Evolutionary conservation across 2,113 vertebrate genomes (phyloP).

Genomic region (Chrysemys picta): DNA sequence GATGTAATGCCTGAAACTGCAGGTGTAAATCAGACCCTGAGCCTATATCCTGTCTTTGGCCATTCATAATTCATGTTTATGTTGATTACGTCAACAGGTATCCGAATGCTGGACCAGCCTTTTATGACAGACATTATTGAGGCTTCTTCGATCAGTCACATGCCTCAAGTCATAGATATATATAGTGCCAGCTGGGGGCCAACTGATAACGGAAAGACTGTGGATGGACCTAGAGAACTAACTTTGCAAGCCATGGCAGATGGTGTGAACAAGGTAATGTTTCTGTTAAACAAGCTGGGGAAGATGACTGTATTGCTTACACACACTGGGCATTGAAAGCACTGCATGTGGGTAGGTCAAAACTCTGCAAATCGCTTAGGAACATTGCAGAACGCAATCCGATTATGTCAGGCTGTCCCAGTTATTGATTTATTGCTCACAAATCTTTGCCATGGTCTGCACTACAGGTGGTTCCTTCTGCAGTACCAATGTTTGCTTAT

Average conservation of each 20-base stretch:
- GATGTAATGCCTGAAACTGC: not conserved
- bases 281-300: not conserved
- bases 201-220: slow-evolving; percentile 97
- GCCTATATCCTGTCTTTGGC: not conserved
- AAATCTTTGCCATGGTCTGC: not conserved
- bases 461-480: not conserved
- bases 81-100: slow-evolving; percentile 80
- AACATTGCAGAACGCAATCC: not conserved
- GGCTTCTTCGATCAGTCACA: slow-evolving; percentile 98
- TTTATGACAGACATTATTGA: slow-evolving; percentile 99
- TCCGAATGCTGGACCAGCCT: slow-evolving; percentile 97
- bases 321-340: accelerated
- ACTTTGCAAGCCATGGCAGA: slow-evolving; percentile 98
- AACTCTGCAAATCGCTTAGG: accelerated
- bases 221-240: slow-evolving; percentile 98
- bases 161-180: slow-evolving; percentile 98
- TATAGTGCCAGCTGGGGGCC: slow-evolving; percentile 99
- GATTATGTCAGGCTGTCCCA: not conserved
- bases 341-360: not conserved
- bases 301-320: not conserved
- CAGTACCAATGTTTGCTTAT: not conserved
- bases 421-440: accelerated
- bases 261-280: slow-evolving; percentile 94
- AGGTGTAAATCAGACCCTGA: not conserved
- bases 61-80: not conserved